Percentiles rank a stretch among this genome's conserved stretches.
phyloP scores from a whole-genome alignment of 2,888 invertebrate species.

The Prosapia bicincta region DNA sequence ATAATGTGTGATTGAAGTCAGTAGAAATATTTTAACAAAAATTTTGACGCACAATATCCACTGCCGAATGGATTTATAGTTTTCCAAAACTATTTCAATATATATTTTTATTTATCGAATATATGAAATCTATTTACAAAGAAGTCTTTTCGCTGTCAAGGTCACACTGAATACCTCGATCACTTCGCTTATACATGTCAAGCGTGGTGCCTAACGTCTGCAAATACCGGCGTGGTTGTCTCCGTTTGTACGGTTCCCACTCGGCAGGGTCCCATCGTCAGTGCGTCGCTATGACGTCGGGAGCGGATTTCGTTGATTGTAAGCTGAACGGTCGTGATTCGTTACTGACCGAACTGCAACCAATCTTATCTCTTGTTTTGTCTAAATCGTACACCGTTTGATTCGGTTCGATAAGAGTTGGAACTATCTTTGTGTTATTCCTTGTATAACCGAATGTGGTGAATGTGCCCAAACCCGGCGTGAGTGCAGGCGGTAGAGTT shows the following conservation, averaged over 20 bases:
- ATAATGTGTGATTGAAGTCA: too few relatives aligned
- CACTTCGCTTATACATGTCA: neutral
- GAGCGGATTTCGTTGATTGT: conserved; percentile 79
- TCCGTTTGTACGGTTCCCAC: conserved; percentile 58
- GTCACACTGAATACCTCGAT: neutral
- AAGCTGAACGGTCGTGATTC: conserved; percentile 67
- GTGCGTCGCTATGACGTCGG: conserved; percentile 84
- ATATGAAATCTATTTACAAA: too few relatives aligned
- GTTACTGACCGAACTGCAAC: conserved; percentile 38
- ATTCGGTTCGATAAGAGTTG: conserved; percentile 43
- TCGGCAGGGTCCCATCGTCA: conserved; percentile 51
- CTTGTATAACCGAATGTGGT: conserved; percentile 15
- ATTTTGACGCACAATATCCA: too few relatives aligned
- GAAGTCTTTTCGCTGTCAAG: too few relatives aligned
- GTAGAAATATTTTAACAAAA: too few relatives aligned
- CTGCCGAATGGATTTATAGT: too few relatives aligned
- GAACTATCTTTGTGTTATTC: neutral
- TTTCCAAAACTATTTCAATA: too few relatives aligned
- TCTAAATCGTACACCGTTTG: conserved; percentile 60
- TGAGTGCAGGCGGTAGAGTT: neutral
- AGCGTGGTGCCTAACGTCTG: neutral
- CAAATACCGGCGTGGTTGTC: conserved; percentile 50
- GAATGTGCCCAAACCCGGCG: conserved; percentile 8
- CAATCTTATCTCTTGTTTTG: conserved; percentile 38
- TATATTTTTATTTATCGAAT: too few relatives aligned